Percentiles rank a stretch among this genome's conserved stretches.
These are phyloP conservation scores for Pogonus chalceus DNA, from an alignment of 1,140 invertebrate genomes.

Conservation along the genomic window DNA sequence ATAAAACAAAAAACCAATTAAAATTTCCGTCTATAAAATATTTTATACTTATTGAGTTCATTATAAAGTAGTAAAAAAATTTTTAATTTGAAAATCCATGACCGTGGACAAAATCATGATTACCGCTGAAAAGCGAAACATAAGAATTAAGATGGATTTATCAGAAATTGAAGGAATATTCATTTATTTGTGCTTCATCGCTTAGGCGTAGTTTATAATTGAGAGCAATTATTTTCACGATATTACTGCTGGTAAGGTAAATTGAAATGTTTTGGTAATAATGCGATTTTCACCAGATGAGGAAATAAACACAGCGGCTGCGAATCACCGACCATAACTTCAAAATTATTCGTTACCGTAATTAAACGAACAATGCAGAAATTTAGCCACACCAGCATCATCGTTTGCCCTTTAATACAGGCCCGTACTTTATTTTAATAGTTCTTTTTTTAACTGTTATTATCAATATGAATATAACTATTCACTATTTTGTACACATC, in stretches of 20 bases:
- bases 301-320: neutral
- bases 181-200: neutral
- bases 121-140: too few species aligned
- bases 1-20: too few species aligned
- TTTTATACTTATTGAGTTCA: neutral
- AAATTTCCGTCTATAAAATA: neutral
- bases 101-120: too few species aligned
- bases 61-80: neutral
- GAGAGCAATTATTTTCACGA: neutral
- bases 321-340: neutral
- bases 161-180: neutral
- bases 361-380: neutral
- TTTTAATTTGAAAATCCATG: slow-evolving; percentile 5
- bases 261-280: slow-evolving; percentile 4
- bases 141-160: too few species aligned
- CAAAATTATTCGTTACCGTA: neutral
- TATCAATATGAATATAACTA: too few species aligned
- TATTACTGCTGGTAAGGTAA: neutral
- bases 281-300: neutral
- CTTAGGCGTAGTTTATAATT: neutral
- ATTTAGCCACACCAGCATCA: neutral
- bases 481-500: too few species aligned
- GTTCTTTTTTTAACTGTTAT: too few species aligned
- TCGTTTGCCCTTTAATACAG: neutral
- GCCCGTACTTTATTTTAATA: too few species aligned